phyloP scores from a whole-genome alignment of 2,113 vertebrate genomes.

The Callithrix jacchus region DNA sequence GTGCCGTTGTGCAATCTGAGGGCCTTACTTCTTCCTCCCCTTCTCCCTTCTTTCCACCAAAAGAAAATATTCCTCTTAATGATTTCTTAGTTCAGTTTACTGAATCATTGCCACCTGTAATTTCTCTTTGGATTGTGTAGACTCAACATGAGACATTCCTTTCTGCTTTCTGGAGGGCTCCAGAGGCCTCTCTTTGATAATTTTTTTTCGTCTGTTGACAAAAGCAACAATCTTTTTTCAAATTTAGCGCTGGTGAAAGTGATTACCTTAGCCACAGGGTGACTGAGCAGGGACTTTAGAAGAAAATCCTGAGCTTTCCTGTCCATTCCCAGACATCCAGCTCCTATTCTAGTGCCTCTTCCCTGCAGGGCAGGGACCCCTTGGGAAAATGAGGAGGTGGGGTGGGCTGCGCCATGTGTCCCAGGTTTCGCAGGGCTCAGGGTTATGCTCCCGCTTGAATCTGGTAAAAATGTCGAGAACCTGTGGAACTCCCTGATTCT shows the following conservation, averaged over 20 bases:
- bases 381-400: background rate
- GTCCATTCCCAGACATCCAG: background rate
- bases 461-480: background rate
- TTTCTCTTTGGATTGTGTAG: background rate
- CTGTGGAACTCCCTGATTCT: slow-evolving; percentile 45
- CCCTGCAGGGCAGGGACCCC: slow-evolving; percentile 33
- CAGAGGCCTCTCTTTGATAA: background rate
- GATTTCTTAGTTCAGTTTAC: background rate
- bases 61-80: background rate
- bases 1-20: background rate
- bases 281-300: background rate
- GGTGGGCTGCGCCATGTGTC: background rate
- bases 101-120: background rate
- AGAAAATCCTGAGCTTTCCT: background rate
- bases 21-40: background rate
- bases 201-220: background rate
- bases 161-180: background rate
- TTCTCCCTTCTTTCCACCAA: background rate
- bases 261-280: background rate
- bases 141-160: background rate
- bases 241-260: background rate
- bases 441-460: background rate
- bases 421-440: background rate
- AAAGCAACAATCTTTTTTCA: background rate
- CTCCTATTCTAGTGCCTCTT: slow-evolving; percentile 40